Evolutionary conservation across 2,888 invertebrate genomes (phyloP), one percentile per base, ranked within the genome.

Genomic region (Sycophila texana): DNA sequence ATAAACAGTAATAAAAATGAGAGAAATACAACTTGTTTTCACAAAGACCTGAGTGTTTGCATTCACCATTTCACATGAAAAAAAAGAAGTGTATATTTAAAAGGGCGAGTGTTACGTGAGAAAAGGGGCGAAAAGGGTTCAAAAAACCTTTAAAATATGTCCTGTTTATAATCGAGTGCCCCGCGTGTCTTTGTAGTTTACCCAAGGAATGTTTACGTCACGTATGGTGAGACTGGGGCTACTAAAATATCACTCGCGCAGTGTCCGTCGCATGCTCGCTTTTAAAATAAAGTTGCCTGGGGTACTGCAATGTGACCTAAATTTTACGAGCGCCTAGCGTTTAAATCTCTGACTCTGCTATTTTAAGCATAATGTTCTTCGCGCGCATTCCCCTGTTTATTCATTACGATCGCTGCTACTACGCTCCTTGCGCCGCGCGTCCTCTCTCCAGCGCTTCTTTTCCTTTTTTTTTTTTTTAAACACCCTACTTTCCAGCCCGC

Each of bases 231-330:
- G 70, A 76, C 68, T 26, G 57, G 77, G 72, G 63, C 61, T 63
- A 74, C 74, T 10, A 70, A 74, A 79, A 79, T 79, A 74, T 68
- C 74, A 39, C 39, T 39, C 39, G 39, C 57, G 67, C 49, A 26
- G 55, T 57, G 57, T 13, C 26, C 26, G 61, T 7, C 47, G 30
- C n/a, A n/a, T n/a, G n/a, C 10, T 63, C 7, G 51, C 26, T 30
- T 67, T 67, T 67, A 74, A 74, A 74, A 68, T 61, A 67, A 30
- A 60, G 61, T 47, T 51, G 51, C 26, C 30, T 18, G 49, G 22
- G 30, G 39, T 53, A 14, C 63, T 39, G 65, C 55, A 39, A 65
- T 65, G 66, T 20, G 66, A 74, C 66, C 65, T 7, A 53, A 58
- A 74, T 66, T 74, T 66, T 74, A 65, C 16, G 39, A 74, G n/a